Evolutionary conservation across 64 coral and sea anemone genomes (phyloP).

Genomic region (Montipora cactus): DNA sequence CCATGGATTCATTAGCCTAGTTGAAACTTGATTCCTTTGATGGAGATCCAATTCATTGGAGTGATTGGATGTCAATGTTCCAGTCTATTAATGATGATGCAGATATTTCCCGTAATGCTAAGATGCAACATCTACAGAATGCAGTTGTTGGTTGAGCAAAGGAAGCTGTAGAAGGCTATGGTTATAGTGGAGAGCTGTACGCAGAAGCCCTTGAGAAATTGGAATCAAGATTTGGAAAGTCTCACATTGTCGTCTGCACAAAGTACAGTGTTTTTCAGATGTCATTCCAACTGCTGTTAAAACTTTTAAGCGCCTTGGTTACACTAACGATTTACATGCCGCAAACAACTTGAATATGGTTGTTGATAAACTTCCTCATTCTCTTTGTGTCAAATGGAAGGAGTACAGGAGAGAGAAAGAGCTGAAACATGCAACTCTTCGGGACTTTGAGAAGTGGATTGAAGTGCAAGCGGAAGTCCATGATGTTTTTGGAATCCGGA

Average conservation of each 20-base stretch:
- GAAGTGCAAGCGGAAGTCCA: slow-evolving; percentile 29
- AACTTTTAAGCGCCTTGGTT: not conserved
- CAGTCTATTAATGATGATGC: slow-evolving; percentile 13
- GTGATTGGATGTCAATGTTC: slow-evolving; percentile 49
- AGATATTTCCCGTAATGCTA: not conserved
- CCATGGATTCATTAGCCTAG: not conserved
- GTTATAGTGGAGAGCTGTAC: too few relatives aligned
- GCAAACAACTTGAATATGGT: too few relatives aligned
- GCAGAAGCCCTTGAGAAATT: not conserved
- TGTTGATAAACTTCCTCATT: not conserved
- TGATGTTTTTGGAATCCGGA: slow-evolving; percentile 21
- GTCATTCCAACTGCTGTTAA: not conserved
- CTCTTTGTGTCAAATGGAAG: slow-evolving; percentile 47
- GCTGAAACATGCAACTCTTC: slow-evolving; percentile 4
- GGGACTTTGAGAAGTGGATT: slow-evolving; percentile 57
- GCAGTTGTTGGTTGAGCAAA: too few relatives aligned
- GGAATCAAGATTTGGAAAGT: slow-evolving; percentile 44
- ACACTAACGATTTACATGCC: too few relatives aligned
- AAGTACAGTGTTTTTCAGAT: too few relatives aligned
- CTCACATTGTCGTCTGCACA: not conserved
- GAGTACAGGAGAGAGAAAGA: slow-evolving; percentile 36
- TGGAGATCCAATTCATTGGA: slow-evolving; percentile 33
- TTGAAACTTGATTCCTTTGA: slow-evolving; percentile 6
- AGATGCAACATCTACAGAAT: too few relatives aligned
- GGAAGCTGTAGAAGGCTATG: too few relatives aligned